These are phyloP conservation scores for Ptychochromis oligacanthus DNA, from an alignment of 2,113 vertebrate species.

Conservation along the genomic window DNA sequence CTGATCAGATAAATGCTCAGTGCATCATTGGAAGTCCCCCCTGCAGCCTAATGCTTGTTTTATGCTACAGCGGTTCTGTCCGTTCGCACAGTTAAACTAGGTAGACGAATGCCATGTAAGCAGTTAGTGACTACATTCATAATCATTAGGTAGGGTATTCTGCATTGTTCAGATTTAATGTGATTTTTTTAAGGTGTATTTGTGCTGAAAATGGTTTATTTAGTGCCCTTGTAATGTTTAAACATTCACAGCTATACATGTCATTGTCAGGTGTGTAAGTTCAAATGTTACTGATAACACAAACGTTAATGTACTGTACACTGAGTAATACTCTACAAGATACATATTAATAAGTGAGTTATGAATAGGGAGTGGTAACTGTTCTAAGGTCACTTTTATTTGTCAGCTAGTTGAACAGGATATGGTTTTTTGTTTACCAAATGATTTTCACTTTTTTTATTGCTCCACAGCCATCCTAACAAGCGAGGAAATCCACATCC, in stretches of 20 bases:
- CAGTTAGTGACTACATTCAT: not conserved
- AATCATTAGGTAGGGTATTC: not conserved
- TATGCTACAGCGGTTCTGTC: too few species aligned
- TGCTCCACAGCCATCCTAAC: not conserved
- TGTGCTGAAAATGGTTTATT: not conserved
- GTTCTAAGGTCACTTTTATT: not conserved
- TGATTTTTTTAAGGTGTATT: not conserved
- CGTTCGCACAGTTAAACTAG: too few species aligned
- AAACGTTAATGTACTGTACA: not conserved
- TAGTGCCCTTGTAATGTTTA: not conserved
- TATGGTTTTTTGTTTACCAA: not conserved
- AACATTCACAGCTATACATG: not conserved
- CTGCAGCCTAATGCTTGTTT: too few species aligned
- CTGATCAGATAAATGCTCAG: too few species aligned
- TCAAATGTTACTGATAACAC: slow-evolving; percentile 5
- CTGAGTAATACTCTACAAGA: not conserved
- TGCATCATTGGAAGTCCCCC: too few species aligned
- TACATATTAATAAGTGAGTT: not conserved
- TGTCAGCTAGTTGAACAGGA: slow-evolving; percentile 8
- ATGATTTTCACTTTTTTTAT: not conserved
- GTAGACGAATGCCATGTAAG: not conserved
- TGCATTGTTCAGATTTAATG: not conserved
- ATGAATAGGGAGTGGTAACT: not conserved
- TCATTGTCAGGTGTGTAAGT: not conserved
- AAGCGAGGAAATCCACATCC: slow-evolving; percentile 14